Conservation (phyloP, 1,140 invertebrate genomes). For the Calephelis virginiensis region DNA sequence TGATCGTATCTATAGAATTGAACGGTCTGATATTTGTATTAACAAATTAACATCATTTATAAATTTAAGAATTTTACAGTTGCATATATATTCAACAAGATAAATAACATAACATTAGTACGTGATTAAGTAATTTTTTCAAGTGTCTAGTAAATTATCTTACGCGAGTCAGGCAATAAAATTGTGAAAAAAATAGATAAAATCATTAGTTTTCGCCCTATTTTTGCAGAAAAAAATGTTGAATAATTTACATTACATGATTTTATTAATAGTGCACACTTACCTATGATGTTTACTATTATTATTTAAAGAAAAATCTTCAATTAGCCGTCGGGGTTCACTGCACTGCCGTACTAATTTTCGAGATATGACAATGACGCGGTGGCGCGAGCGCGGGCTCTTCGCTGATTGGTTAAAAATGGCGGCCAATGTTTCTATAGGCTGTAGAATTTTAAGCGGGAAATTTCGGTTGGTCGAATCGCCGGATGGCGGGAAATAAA, state of each 20-base stretch:
- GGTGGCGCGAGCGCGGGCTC: slow-evolving; percentile 72
- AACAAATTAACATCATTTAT: slow-evolving; percentile 9
- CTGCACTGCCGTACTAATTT: slow-evolving; percentile 76
- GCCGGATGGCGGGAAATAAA: slow-evolving; percentile 74
- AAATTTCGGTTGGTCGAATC: slow-evolving; percentile 76
- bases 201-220: neutral
- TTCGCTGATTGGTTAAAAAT: slow-evolving; percentile 66
- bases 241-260: slow-evolving; percentile 22
- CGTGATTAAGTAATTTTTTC: neutral
- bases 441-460: slow-evolving; percentile 66
- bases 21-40: slow-evolving; percentile 26
- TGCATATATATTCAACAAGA: slow-evolving; percentile 23
- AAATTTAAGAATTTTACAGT: slow-evolving; percentile 12
- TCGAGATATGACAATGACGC: slow-evolving; percentile 75
- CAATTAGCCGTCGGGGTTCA: slow-evolving; percentile 73
- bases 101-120: neutral
- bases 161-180: slow-evolving; percentile 23
- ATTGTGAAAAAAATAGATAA: slow-evolving; percentile 37
- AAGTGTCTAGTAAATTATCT: neutral
- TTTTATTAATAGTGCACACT: slow-evolving; percentile 39
- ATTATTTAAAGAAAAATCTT: slow-evolving; percentile 64
- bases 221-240: slow-evolving; percentile 26
- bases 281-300: slow-evolving; percentile 52
- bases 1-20: slow-evolving; percentile 60
- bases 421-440: slow-evolving; percentile 66